Conservation (phyloP, 2,888 invertebrate genomes). For the Caenorhabditis sp. region DNA sequence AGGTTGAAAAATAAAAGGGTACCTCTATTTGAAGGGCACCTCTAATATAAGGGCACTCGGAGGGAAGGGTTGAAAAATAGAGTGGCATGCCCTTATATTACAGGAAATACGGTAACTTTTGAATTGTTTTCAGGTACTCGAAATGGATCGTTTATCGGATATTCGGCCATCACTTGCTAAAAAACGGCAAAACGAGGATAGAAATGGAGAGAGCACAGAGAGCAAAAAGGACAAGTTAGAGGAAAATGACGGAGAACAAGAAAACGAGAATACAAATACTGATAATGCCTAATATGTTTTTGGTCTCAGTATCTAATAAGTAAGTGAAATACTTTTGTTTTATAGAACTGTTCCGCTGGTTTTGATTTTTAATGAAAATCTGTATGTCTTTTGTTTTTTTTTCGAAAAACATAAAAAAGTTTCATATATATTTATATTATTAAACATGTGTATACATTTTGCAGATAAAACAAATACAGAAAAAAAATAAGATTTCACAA, state of each 20-base stretch:
- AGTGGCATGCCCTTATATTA: no score
- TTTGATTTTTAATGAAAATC: no score
- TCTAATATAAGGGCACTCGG: no score
- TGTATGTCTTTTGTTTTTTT: background rate
- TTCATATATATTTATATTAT: background rate
- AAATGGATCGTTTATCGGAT: background rate
- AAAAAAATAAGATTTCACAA: background rate
- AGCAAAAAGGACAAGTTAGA: background rate
- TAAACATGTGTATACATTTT: background rate
- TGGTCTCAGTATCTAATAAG: no score
- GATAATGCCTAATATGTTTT: no score
- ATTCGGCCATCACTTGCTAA: background rate
- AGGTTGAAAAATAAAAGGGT: no score
- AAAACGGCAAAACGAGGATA: background rate
- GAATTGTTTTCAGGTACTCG: constrained; percentile 1
- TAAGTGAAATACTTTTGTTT: no score
- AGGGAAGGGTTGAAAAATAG: no score
- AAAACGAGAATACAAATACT: background rate
- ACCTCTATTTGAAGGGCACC: no score
- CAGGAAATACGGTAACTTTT: no score
- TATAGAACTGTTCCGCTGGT: no score
- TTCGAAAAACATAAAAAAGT: background rate
- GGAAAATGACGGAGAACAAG: background rate
- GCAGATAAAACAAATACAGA: background rate
- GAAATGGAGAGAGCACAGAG: background rate